Base-by-base conservation (phyloP, 2,113 vertebrate species). In the Cryptotis parvus region DNA sequence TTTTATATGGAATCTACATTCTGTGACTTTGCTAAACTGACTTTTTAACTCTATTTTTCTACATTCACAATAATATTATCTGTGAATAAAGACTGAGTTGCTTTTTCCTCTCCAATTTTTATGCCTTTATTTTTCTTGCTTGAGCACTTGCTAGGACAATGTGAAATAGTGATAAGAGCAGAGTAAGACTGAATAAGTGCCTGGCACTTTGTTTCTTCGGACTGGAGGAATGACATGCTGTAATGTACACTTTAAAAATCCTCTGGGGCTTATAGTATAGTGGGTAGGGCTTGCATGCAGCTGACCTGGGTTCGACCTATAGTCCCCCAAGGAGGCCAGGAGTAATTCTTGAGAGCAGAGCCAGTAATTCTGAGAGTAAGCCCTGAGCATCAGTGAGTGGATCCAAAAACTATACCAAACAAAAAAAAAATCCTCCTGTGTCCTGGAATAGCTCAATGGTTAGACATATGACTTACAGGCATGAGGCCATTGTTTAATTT, bases 21-120 rank as follows among this genome's bases (percentile, higher is more conserved):
- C 74, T 77, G 18, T 84, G 89, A 61, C 76, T 81, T 39, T 69
- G 70, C 43, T 84, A 73, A 66, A 68, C 24, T 35, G 89, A 76
- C 79, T 83, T 49, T 84, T 80, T 78, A 27, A 65, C 27, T 92
- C 29, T 43, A 43, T 33, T 82, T 90, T 81, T 90, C 79, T 52
- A 72, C n/a, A 37, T 68, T 84, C 52, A 65, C 31, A 43, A 4
- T 55, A 81, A 69, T 10, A 16, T 80, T 76, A 33, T 69, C 45
- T 65, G 20, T 88, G 74, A 92, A 39, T 73, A 83, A 80, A 33
- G 52, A 75, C 45, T 52, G 45, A n/a, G 73, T 89, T 31, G 8
- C 68, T 27, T 73, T 22, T 90, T 90, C 49, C 29, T 45, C 65
- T 75, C 26, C 22, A 61, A 9, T 55, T 26, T 81, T 70, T 72